Base-by-base conservation (phyloP, 2,888 invertebrate species). In the Tinea pellionella region DNA sequence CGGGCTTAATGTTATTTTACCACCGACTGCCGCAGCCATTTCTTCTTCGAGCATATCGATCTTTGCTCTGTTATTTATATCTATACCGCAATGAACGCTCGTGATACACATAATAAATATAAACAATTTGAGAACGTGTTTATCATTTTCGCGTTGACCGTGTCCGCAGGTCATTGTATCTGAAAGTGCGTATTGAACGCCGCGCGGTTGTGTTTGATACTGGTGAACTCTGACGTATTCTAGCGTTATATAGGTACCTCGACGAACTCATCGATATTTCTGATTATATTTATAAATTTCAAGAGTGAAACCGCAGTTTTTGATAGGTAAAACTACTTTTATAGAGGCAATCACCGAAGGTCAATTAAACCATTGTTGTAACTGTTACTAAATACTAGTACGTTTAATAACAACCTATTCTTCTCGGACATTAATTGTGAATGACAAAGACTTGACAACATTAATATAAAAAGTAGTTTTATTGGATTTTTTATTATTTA, bases 21-120 rank as follows among this genome's bases (percentile, higher is more conserved):
- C 86, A 0, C 92, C 92, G 0, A 92, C 66, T 0, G 84, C 72
- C 6, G 71, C 67, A 0, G 72, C 68, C 1, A 77, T 69, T 69
- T 92, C 92, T 59, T 78, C 74, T 12, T 74, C 65, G 1, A 84
- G 65, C 41, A 84, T 60, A 29, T 66, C 66, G 0, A 64, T 65
- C 62, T 80, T 71, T 30, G 69, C 66, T 47, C 64, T 61, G 1
- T 61, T 63, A 63, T 81, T 78, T 15, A 69, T 67, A 4, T 72
- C 66, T 32, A 65, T 56, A 6, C 13, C 42, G 73, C 60, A 24
- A 62, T 61, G 47, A 70, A 69, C 11, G 75, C 72, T 68, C 65
- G 55, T 64, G 41, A 53, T 19, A 8, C n/a, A 16, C n/a, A 29
- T 24, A 19, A 55, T 19, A 19, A n/a, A 18, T 19, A 24, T 55